Base-by-base conservation (phyloP, 2,888 invertebrate genomes). In the Thelaira solivaga region DNA sequence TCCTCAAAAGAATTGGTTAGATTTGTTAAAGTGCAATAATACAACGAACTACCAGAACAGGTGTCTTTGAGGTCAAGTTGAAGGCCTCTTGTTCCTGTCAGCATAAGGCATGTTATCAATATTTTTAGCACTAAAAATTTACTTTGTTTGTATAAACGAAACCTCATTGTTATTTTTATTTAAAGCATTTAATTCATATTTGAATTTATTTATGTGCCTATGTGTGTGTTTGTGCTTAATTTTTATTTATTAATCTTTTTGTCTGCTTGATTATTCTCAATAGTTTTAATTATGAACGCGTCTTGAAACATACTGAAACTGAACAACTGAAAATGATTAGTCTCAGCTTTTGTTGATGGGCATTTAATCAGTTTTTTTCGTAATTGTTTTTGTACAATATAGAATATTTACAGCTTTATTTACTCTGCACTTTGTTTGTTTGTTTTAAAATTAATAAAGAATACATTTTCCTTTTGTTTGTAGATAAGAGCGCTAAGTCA, bases 41-140 rank as follows among this genome's bases (percentile, higher is more conserved):
- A 80, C 80, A 83, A 31, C 6, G 82, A 75, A 2, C 57, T 68
- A 13, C 74, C 67, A 5, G 82, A 81, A 51, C 86, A 86, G 59
- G 75, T 83, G 76, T 78, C 80, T 41, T 76, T 84, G 2, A 86
- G 26, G 64, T 86, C 85, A 2, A 87, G 57, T 4, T 47, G 53
- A 59, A 61, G 53, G 26, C 51, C 69, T 45, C 6, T 34, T 11
- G 68, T n/a, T n/a, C n/a, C n/a, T n/a, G n/a, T n/a, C n/a, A n/a
- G n/a, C n/a, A n/a, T n/a, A n/a, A n/a, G n/a, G n/a, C n/a, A n/a
- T 55, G 61, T 68, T 73, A 68, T 62, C 55, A 73, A 36, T 43
- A 67, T 20, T 45, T 53, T 45, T 20, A 43, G 43, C 36, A 71
- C 13, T 36, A 31, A 22, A 22, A 18, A 29, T 24, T 61, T n/a